phyloP scores from a whole-genome alignment of 2,113 vertebrate genomes.

The Ageneiosus marmoratus region DNA sequence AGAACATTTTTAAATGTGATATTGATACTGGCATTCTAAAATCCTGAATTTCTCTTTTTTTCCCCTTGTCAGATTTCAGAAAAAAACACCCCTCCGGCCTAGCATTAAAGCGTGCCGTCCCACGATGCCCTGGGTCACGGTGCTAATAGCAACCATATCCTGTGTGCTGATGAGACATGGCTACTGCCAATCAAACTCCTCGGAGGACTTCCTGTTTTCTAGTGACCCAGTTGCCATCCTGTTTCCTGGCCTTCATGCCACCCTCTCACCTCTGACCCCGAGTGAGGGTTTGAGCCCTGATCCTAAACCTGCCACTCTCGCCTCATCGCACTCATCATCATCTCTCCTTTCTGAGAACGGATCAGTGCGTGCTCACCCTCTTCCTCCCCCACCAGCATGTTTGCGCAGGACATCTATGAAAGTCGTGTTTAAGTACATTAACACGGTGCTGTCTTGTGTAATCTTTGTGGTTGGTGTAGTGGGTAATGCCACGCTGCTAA shows the following conservation, averaged over 20 bases:
- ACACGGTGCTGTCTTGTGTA: constrained; percentile 81
- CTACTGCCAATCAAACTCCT: constrained; percentile 51
- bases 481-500: constrained; percentile 84
- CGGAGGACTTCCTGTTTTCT: constrained; percentile 33
- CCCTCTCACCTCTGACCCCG: constrained; percentile 18
- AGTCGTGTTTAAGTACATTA: constrained; percentile 80
- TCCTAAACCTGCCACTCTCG: constrained; percentile 3
- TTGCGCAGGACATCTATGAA: constrained; percentile 68
- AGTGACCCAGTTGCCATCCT: constrained; percentile 20
- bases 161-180: constrained; percentile 42
- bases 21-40: neutral
- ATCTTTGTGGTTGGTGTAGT: constrained; percentile 87
- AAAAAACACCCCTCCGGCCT: neutral
- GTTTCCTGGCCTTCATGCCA: constrained; percentile 12
- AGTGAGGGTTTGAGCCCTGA: constrained; percentile 2
- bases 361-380: neutral
- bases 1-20: no score
- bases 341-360: constrained; percentile 2
- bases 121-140: constrained; percentile 38
- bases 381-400: constrained; percentile 36
- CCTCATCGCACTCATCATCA: neutral
- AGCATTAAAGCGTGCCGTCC: neutral
- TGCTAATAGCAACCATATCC: constrained; percentile 46
- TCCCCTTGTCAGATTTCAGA: neutral
- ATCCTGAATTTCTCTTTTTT: constrained; percentile 13